Base-by-base conservation (phyloP, 2,113 vertebrate genomes). In the Lepus americanus region DNA sequence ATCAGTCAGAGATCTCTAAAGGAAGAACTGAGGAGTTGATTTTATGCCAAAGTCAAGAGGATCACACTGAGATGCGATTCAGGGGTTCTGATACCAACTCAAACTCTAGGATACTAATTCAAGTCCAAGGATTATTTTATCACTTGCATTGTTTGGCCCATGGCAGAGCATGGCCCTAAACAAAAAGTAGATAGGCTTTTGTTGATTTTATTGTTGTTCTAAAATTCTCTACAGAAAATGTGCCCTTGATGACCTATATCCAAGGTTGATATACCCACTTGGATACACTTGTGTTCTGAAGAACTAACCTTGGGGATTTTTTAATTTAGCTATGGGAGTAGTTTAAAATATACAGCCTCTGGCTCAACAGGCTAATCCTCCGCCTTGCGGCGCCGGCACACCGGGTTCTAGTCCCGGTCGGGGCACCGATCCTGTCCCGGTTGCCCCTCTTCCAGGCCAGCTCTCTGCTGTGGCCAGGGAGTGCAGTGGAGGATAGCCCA, bases 181-280 rank as follows among this genome's bases (percentile, higher is more conserved):
- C 49, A 74, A 76, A 87, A 89, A 23, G 22, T 23, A 49, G 20
- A 59, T 22, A 76, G 55, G 31, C 3, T 76, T 91, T 74, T 6
- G 0, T 61, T 87, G 76, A 66, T 82, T 94, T 83, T 90, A 66
- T 29, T 85, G 29, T 53, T n/a, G 29, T 86, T 73, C 70, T 63
- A 33, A 90, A 94, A 79, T 76, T 89, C 29, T 92, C n/a, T 67
- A 22, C 20, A 83, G 55, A 78, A 90, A 90, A 90, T 63, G 9
- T 0, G 27, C 27, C 19, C 9, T 39, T 64, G n/a, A 77, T 78
- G 64, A 79, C 67, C 29, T 72, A 3, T 55, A 31, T 6, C 25
- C 7, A 64, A 36, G 11, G 61, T 89, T 27, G 76, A 22, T 27
- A 31, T 0, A 76, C 33, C 16, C 0, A 2, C 11, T 44, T 16